These are phyloP conservation scores for Glossosoma conforme DNA, from an alignment of 1,140 invertebrate species.

Conservation along the genomic window DNA sequence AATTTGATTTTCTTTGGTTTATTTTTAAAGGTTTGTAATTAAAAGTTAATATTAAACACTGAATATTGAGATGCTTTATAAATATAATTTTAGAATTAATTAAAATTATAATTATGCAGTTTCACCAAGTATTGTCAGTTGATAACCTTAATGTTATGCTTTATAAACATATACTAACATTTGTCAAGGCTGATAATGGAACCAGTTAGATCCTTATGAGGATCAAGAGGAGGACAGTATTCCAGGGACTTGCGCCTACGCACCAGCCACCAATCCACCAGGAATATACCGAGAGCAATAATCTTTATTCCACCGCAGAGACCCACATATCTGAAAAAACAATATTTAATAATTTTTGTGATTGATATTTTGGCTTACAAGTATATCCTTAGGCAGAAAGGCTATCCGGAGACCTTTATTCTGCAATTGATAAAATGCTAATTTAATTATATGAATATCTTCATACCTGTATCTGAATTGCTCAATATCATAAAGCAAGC, in stretches of 20 bases:
- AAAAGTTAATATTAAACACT: too few relatives aligned
- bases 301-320: constrained; percentile 89
- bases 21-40: background rate
- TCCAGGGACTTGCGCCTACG: constrained; percentile 71
- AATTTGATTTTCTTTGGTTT: background rate
- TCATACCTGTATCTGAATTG: constrained; percentile 86
- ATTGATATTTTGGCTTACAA: background rate
- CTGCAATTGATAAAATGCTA: too few relatives aligned
- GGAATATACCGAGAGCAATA: constrained; percentile 77
- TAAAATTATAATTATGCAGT: too few relatives aligned
- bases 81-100: too few relatives aligned
- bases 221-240: constrained; percentile 65
- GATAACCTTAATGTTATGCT: too few relatives aligned
- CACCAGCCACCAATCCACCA: constrained; percentile 84
- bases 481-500: constrained; percentile 90
- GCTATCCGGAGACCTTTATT: too few relatives aligned
- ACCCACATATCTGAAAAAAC: constrained; percentile 72
- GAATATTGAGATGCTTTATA: too few relatives aligned
- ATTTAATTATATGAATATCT: too few relatives aligned
- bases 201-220: constrained; percentile 69
- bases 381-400: too few relatives aligned
- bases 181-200: constrained; percentile 86
- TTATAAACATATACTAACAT: constrained; percentile 52
- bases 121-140: too few relatives aligned
- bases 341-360: constrained; percentile 12